Conservation (phyloP, 1,140 invertebrate species). For the Drosophila ambigua region DNA sequence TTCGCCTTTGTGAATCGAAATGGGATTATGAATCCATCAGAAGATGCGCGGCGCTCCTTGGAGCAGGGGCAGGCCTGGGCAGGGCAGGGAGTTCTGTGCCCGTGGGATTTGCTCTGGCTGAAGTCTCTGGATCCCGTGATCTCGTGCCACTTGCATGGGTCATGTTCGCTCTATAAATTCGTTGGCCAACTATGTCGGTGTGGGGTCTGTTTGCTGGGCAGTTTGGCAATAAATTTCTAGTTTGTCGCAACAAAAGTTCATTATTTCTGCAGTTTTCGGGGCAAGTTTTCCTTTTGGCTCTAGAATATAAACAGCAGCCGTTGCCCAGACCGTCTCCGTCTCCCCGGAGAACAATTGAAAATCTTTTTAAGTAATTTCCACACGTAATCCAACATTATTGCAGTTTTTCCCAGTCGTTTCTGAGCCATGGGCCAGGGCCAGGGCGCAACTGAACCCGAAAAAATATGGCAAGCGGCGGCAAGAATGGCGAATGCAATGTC, state of each 20-base stretch:
- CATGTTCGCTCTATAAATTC: constrained; percentile 23
- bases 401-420: constrained; percentile 44
- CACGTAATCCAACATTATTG: constrained; percentile 83
- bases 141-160: not conserved
- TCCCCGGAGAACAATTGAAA: constrained; percentile 72
- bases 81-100: not conserved
- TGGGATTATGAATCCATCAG: constrained; percentile 6
- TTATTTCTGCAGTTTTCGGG: constrained; percentile 66
- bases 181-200: not conserved
- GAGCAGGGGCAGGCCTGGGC: not conserved
- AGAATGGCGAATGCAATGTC: constrained; percentile 38
- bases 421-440: constrained; percentile 3
- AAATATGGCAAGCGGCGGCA: constrained; percentile 46
- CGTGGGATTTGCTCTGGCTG: not conserved
- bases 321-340: constrained; percentile 32
- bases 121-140: not conserved
- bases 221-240: constrained; percentile 75
- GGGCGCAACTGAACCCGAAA: constrained; percentile 38
- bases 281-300: constrained; percentile 49
- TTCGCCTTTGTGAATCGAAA: not conserved
- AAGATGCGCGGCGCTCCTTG: not conserved
- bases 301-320: constrained; percentile 76
- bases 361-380: constrained; percentile 83
- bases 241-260: constrained; percentile 79
- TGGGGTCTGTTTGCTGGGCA: constrained; percentile 16